Evolutionary conservation across 2,113 vertebrate genomes (phyloP), one percentile per base, ranked within the genome.

Genomic region (Pterocles burchelli): DNA sequence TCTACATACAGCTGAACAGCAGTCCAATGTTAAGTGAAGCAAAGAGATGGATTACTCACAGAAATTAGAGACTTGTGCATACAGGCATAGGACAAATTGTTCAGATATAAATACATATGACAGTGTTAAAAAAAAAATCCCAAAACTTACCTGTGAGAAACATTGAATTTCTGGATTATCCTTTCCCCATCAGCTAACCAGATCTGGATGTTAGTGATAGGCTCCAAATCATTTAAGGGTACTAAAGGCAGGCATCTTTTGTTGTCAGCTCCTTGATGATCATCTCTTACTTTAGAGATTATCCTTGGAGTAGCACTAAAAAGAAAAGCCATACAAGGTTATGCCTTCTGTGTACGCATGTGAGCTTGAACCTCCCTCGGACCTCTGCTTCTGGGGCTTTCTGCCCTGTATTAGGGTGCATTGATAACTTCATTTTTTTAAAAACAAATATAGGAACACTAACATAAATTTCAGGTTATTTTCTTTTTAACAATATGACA

Each of bases 101-200:
- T 89, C 16, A 63, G 48, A 36, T 41, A 16, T 26, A 93, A 61
- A 77, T 19, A 54, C 3, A 33, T 5, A 13, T 4, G 24, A 71
- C 15, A 72, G 14, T 25, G 66, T 22, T 72, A 81, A 83, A 68
- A 61, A 68, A 61, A 13, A 58, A 41, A 54, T 46, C 98, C 41
- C 41, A 41, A 41, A 41, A 41, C 41, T 94, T 95, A 99, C 99
- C 99, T 98, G 94, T 99, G 99, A 71, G 98, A 99, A 96, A 98
- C 93, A 91, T 99, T 99, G 94, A 99, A 99, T 96, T 98, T 99
- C 97, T 99, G 99, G 90, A 99, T 97, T 79, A 99, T 97, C 91
- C 99, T 98, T 88, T 98, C 98, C 90, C 99, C 99, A n/a, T 99
- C 99, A 45, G 99, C 98, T 97, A 99, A 97, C 99, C 99, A 99